Evolutionary conservation across 2,797 vertebrate genomes (phyloP).

Genomic region (Rhinella marina): DNA sequence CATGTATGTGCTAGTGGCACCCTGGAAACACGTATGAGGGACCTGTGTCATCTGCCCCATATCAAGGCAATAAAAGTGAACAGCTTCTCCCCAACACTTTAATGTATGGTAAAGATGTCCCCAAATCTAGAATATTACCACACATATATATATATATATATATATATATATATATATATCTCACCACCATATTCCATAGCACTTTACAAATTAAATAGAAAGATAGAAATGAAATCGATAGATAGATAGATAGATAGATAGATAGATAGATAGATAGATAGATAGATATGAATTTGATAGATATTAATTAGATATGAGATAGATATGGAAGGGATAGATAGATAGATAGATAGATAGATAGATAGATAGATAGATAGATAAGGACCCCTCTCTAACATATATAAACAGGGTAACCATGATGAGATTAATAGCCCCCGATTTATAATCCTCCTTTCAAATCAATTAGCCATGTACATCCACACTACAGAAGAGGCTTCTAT

Average conservation of each 20-base stretch:
- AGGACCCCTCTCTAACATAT: not conserved
- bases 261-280: no score
- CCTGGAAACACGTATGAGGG: not conserved
- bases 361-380: no score
- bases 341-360: not conserved
- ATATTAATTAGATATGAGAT: slow-evolving; percentile 2
- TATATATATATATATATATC: no score
- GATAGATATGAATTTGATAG: no score
- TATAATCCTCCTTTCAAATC: slow-evolving; percentile 49
- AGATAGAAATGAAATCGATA: no score
- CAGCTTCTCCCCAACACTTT: not conserved
- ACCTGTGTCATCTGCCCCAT: not conserved
- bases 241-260: no score
- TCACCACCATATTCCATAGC: no score
- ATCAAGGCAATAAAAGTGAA: not conserved
- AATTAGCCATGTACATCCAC: slow-evolving; percentile 38
- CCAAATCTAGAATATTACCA: not conserved
- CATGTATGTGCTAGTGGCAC: not conserved
- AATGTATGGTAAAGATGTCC: not conserved
- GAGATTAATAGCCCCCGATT: slow-evolving; percentile 35
- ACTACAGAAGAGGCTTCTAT: slow-evolving; percentile 38
- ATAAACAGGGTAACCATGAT: not conserved
- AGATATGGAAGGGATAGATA: slow-evolving; percentile 18
- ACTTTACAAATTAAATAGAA: no score
- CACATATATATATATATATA: not conserved